These are phyloP conservation scores for Anguilla japonica DNA, from an alignment of 2,113 vertebrate species.

Conservation along the genomic window DNA sequence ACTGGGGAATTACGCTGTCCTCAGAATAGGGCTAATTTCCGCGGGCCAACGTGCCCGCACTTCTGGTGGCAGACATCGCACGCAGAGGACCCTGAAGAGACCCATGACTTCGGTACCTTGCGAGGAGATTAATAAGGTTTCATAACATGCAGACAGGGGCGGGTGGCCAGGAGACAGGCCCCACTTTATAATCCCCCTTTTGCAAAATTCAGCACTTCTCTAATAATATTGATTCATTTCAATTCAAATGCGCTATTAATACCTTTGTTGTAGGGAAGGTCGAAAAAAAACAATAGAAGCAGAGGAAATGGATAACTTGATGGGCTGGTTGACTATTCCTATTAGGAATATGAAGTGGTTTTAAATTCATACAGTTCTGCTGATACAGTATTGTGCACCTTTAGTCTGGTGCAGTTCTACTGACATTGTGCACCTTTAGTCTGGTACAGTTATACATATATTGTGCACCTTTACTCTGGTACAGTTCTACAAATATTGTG, in stretches of 20 bases:
- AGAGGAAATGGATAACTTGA: not conserved
- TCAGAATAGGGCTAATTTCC: constrained; percentile 58
- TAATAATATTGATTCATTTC: constrained; percentile 27
- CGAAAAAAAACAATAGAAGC: not conserved
- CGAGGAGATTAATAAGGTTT: constrained; percentile 49
- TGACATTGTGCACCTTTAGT: too few species aligned
- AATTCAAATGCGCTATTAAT: not conserved
- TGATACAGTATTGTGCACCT: not conserved
- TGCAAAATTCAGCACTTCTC: constrained; percentile 21
- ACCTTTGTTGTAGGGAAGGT: not conserved
- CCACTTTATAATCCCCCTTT: constrained; percentile 56
- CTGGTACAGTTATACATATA: too few species aligned
- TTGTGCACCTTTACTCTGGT: too few species aligned
- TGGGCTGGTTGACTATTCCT: not conserved
- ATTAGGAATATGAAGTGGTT: not conserved
- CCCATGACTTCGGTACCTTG: constrained; percentile 54
- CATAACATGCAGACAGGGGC: constrained; percentile 34
- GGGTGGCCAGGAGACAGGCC: constrained; percentile 37
- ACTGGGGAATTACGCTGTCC: constrained; percentile 48
- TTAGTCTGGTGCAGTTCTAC: not conserved
- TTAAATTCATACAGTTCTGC: not conserved
- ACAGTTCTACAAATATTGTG: too few species aligned
- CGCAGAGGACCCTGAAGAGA: constrained; percentile 34
- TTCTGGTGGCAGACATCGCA: constrained; percentile 54
- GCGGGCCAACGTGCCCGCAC: constrained; percentile 53